Percentiles rank a stretch among this genome's conserved stretches.
These are phyloP conservation scores for Peromyscus melanophrys DNA, from an alignment of 2,797 vertebrate species.

Conservation along the genomic window DNA sequence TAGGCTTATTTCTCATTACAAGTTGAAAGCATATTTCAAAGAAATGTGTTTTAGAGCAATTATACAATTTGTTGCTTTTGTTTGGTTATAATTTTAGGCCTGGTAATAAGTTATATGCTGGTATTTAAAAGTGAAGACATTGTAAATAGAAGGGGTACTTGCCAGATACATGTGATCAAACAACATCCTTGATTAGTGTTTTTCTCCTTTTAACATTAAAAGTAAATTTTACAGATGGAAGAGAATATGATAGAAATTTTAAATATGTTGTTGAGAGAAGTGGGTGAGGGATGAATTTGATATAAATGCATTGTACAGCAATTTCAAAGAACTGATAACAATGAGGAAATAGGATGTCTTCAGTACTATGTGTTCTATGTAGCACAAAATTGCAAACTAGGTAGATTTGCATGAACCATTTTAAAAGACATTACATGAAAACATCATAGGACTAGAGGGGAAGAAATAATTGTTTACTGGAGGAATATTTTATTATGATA, in stretches of 20 bases:
- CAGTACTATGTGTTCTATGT: not conserved
- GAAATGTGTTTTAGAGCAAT: conserved; percentile 17
- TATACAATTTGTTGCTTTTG: conserved; percentile 21
- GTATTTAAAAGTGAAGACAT: accelerated
- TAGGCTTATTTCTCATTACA: conserved; percentile 29
- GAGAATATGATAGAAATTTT: conserved; percentile 19
- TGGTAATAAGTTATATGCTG: not conserved
- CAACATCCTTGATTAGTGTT: not conserved
- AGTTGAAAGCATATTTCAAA: conserved; percentile 28
- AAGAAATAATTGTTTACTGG: conserved; percentile 38
- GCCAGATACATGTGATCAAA: not conserved
- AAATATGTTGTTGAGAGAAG: not conserved
- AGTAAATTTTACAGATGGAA: not conserved
- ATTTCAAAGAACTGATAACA: not conserved
- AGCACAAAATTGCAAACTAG: not conserved
- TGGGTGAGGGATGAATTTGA: not conserved
- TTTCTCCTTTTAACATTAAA: not conserved
- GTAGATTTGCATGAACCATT: conserved; percentile 34
- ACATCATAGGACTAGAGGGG: not conserved
- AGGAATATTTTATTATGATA: conserved; percentile 64
- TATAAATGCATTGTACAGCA: not conserved
- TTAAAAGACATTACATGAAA: conserved; percentile 59
- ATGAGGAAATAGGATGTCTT: not conserved
- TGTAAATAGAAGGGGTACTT: not conserved
- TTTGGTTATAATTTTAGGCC: conserved; percentile 33